These are phyloP conservation scores for Trachelus stipa DNA, from an alignment of 2,888 invertebrate species.

Conservation along the genomic window DNA sequence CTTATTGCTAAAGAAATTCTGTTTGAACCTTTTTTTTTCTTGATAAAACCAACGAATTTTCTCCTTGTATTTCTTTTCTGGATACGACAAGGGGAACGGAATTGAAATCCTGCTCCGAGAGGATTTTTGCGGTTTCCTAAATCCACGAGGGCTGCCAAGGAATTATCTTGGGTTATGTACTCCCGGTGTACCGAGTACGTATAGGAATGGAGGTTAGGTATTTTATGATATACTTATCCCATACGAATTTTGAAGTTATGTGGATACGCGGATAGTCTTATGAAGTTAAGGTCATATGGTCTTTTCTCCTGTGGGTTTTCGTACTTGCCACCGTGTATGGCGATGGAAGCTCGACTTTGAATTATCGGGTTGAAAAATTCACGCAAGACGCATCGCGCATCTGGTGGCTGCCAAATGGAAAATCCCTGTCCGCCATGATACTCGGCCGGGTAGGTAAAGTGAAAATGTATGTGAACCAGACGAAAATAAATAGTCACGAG, in stretches of 20 bases:
- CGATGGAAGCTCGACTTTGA: slow-evolving; percentile 32
- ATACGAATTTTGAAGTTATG: too few species aligned
- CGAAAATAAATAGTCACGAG: slow-evolving; percentile 31
- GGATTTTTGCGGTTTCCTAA: too few species aligned
- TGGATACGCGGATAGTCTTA: background rate
- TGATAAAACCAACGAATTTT: background rate
- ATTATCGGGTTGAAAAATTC: slow-evolving; percentile 54
- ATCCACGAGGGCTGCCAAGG: too few species aligned
- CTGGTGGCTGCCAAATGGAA: slow-evolving; percentile 48
- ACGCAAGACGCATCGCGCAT: slow-evolving; percentile 29
- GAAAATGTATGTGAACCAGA: slow-evolving; percentile 36
- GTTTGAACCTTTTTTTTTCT: background rate
- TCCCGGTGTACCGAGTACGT: too few species aligned
- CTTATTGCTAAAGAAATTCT: background rate
- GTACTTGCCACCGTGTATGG: slow-evolving; percentile 17
- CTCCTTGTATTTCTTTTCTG: too few species aligned
- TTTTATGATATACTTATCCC: too few species aligned
- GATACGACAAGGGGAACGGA: too few species aligned
- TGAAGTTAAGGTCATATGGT: background rate
- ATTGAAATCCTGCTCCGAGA: too few species aligned
- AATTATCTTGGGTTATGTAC: too few species aligned
- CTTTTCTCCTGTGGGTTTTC: slow-evolving; percentile 15
- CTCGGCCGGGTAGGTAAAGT: slow-evolving; percentile 24
- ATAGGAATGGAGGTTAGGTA: too few species aligned
- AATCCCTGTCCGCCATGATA: slow-evolving; percentile 43